These are phyloP conservation scores for Synodontis membranacea DNA, from an alignment of 2,113 vertebrate species.

Conservation along the genomic window DNA sequence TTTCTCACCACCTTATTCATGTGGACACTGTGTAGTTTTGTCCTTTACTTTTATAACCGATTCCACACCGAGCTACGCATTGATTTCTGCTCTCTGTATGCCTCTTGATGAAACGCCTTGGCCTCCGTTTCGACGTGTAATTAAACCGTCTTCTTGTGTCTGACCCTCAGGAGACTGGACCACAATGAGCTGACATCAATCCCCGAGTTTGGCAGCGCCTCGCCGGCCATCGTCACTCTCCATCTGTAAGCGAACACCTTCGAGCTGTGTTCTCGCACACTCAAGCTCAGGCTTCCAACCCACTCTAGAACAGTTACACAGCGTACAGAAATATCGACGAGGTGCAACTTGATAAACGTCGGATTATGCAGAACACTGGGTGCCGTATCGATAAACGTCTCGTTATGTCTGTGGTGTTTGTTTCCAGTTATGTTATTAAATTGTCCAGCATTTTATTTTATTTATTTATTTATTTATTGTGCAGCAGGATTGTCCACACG, in stretches of 20 bases:
- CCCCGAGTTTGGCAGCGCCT: slow-evolving; percentile 80
- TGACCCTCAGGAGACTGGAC: slow-evolving; percentile 82
- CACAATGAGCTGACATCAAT: slow-evolving; percentile 88
- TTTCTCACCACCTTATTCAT: not conserved
- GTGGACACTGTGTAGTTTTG: not conserved
- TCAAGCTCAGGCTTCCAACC: not conserved
- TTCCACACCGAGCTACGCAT: not conserved
- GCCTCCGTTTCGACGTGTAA: slow-evolving; percentile 12
- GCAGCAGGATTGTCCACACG: not conserved
- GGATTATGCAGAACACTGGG: not conserved
- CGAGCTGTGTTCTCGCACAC: slow-evolving; percentile 17
- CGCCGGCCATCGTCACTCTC: slow-evolving; percentile 75
- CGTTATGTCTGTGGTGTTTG: not conserved
- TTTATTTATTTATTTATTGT: too few relatives aligned
- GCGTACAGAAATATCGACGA: not conserved
- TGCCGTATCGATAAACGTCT: not conserved
- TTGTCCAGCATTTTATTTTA: not conserved
- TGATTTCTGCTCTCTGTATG: slow-evolving; percentile 1
- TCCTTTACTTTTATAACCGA: not conserved
- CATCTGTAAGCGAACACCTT: slow-evolving; percentile 83
- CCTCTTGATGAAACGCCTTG: not conserved
- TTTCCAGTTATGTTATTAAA: not conserved
- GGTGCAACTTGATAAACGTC: not conserved
- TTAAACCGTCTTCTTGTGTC: slow-evolving; percentile 50
- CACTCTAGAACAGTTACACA: not conserved